phyloP scores from a whole-genome alignment of 2,113 vertebrate genomes.

The Variabilichromis moorii region DNA sequence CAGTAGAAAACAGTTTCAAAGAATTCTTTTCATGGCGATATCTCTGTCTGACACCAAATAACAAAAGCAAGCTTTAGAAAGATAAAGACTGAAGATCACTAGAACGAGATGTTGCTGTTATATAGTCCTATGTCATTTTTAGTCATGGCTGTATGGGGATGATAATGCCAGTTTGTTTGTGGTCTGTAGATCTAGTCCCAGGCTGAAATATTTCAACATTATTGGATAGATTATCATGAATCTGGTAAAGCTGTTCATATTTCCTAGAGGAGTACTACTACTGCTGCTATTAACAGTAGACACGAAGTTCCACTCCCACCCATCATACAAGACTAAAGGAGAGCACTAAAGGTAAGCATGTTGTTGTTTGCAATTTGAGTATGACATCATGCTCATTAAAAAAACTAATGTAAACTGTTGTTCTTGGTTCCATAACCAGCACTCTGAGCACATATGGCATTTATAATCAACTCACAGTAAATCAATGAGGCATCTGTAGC shows the following conservation, averaged over 20 bases:
- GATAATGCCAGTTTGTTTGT: neutral
- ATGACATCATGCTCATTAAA: neutral
- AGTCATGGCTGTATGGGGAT: neutral
- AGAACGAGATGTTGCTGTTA: neutral
- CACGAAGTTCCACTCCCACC: neutral
- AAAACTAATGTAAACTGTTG: neutral
- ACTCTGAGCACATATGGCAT: slow-evolving; percentile 26
- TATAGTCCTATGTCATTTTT: neutral
- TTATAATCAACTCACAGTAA: slow-evolving; percentile 38
- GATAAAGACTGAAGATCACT: neutral
- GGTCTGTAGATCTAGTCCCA: neutral
- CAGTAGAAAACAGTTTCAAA: neutral
- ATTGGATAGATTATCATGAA: neutral
- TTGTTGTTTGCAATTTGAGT: neutral
- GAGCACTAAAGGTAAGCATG: neutral
- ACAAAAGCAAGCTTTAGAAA: neutral
- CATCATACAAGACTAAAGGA: neutral
- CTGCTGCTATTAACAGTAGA: neutral
- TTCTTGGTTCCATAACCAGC: neutral
- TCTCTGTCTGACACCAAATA: neutral
- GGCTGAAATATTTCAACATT: neutral
- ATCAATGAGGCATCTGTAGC: slow-evolving; percentile 49
- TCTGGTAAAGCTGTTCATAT: neutral
- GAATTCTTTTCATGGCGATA: neutral
- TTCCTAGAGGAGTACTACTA: neutral